Evolutionary conservation across 2,888 invertebrate genomes (phyloP).

Genomic region (Drosophila differens): DNA sequence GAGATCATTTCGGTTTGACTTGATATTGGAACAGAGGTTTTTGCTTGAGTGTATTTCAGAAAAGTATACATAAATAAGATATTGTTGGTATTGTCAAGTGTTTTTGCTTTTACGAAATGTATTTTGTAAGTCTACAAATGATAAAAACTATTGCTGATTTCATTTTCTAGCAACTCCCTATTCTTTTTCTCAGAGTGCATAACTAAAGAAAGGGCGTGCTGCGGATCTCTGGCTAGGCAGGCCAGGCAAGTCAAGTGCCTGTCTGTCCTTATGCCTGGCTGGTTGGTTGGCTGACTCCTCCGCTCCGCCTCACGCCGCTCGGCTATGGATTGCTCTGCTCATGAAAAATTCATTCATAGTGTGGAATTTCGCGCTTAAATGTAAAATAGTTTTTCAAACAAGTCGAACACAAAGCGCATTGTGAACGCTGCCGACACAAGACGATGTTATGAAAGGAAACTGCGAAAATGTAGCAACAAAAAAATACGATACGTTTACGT

Average conservation of each 20-base stretch:
- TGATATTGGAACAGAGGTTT: not conserved
- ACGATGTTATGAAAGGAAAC: constrained; percentile 75
- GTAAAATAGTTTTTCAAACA: constrained; percentile 82
- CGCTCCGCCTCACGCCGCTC: constrained; percentile 1
- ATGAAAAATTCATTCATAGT: constrained; percentile 81
- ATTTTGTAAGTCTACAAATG: not conserved
- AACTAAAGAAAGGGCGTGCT: constrained; percentile 40
- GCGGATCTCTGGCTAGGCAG: constrained; percentile 41
- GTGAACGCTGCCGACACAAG: constrained; percentile 69
- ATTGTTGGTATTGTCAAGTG: not conserved
- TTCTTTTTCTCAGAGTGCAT: not conserved
- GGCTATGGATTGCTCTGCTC: constrained; percentile 38
- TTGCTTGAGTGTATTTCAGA: not conserved
- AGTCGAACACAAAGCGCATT: constrained; percentile 81
- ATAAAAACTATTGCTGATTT: not conserved
- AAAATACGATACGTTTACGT: constrained; percentile 53
- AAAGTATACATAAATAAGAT: too few relatives aligned
- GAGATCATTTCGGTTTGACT: not conserved
- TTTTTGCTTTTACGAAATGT: not conserved
- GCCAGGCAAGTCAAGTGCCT: constrained; percentile 66
- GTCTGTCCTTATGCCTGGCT: constrained; percentile 29
- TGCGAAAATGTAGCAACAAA: constrained; percentile 69
- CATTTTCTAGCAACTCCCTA: not conserved
- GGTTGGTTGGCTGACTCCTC: constrained; percentile 18
- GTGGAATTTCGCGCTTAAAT: constrained; percentile 81